Base-by-base conservation (phyloP, 2,113 vertebrate genomes). In the Uropsilus gracilis region DNA sequence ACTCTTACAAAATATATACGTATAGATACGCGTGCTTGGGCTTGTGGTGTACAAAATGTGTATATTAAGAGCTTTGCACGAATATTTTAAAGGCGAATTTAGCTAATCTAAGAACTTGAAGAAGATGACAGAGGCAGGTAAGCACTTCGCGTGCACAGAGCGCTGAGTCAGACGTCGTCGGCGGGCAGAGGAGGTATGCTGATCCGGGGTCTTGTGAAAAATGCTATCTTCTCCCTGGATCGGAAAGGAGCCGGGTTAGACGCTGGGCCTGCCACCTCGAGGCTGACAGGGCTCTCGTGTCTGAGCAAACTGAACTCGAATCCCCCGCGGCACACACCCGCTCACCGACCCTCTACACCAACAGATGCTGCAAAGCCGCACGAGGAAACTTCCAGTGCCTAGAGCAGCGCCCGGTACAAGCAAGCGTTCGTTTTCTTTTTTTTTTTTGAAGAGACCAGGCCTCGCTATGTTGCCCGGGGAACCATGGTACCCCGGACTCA, bases 121-220 rank as follows among this genome's bases (percentile, higher is more conserved):
- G 98, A 99, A 99, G 98, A 98, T 98, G 97, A 98, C 98, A 97
- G 88, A 92, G 95, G 96, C 89, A 94, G 97, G 99, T 98, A 98
- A 99, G 99, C 99, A 99, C 99, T 99, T 99, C 99, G 99, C 99
- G 98, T 99, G 98, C 97, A 98, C 95, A 98, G 98, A 94, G 98
- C 94, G 97, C 96, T 97, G 96, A 93, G 98, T 99, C 99, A 99
- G 97, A 99, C 99, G 5, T 99, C 99, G 46, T 99, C 99, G 46
- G 99, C 99, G 84, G 99, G 99, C 97, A 99, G 98, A 98, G 99
- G 98, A 98, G 99, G 99, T 98, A 99, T 99, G 98, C 99, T 99
- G 97, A 99, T 99, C 98, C 99, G 99, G 98, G 99, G 99, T 99
- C 99, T 99, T 77, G 99, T 99, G 96, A 99, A 99, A 98, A 99